phyloP scores from a whole-genome alignment of 2,113 vertebrate genomes.

The Erythrolamprus reginae region DNA sequence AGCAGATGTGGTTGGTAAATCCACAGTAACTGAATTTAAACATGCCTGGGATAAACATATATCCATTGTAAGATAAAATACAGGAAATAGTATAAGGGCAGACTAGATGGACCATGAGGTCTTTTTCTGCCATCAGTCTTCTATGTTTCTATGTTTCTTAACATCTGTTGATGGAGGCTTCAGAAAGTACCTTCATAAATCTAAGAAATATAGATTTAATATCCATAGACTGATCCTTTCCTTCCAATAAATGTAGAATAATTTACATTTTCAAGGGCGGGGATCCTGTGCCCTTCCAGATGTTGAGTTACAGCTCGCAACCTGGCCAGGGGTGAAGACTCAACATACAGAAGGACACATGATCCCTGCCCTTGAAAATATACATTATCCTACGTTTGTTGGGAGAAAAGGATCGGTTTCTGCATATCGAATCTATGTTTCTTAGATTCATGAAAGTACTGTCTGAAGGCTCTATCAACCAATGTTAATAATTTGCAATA shows the following conservation, averaged over 20 bases:
- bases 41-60: too few species aligned
- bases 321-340: background rate
- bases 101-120: too few species aligned
- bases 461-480: background rate
- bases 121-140: too few species aligned
- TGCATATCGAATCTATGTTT: background rate
- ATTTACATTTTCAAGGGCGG: background rate
- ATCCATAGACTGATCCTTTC: background rate
- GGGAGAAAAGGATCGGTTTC: background rate
- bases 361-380: background rate
- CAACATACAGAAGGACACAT: background rate
- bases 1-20: too few species aligned
- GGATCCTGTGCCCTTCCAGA: background rate
- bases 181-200: background rate
- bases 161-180: background rate
- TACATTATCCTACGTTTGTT: background rate
- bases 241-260: background rate
- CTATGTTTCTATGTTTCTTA: too few species aligned
- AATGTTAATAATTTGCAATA: background rate
- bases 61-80: too few species aligned
- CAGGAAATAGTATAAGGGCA: too few species aligned
- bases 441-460: background rate
- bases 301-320: background rate
- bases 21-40: too few species aligned
- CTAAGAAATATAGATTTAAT: background rate